phyloP scores from a whole-genome alignment of 2,113 vertebrate species.

The Motacilla alba region DNA sequence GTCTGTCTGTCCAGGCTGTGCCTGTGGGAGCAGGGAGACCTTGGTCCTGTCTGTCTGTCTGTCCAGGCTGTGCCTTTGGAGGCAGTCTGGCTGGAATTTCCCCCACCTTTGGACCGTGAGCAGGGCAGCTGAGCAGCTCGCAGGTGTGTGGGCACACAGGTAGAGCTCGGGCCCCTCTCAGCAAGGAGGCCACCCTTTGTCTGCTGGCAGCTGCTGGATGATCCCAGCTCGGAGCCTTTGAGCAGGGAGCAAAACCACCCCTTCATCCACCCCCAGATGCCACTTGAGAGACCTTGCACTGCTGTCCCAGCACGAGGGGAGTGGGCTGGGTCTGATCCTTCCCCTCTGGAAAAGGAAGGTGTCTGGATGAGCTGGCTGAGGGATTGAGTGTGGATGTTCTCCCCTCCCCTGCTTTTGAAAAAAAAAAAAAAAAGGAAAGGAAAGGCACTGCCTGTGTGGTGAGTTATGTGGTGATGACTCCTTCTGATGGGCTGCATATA shows the following conservation, averaged over 20 bases:
- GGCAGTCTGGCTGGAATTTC: not conserved
- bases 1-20: not conserved
- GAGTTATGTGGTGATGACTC: conserved; percentile 25
- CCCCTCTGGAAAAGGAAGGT: not conserved
- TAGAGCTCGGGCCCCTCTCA: not conserved
- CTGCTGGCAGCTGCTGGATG: not conserved
- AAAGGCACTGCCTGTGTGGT: not conserved
- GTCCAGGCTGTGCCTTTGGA: not conserved
- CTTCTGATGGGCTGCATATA: not conserved
- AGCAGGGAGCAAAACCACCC: not conserved
- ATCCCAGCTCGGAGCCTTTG: not conserved
- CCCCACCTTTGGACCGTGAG: not conserved
- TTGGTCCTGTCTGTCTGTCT: not conserved
- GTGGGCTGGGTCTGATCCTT: not conserved
- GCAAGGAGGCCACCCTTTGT: not conserved
- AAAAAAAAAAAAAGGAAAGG: not conserved
- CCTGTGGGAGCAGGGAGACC: not conserved
- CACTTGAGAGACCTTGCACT: not conserved
- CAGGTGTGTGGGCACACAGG: not conserved
- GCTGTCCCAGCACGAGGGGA: not conserved
- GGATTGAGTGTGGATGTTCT: not conserved
- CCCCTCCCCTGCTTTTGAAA: not conserved
- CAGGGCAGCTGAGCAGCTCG: not conserved
- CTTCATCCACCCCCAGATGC: not conserved
- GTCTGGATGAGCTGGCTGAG: not conserved